Evolutionary conservation across 1,140 invertebrate genomes (phyloP).

Genomic region (Cyclargus thomasi): DNA sequence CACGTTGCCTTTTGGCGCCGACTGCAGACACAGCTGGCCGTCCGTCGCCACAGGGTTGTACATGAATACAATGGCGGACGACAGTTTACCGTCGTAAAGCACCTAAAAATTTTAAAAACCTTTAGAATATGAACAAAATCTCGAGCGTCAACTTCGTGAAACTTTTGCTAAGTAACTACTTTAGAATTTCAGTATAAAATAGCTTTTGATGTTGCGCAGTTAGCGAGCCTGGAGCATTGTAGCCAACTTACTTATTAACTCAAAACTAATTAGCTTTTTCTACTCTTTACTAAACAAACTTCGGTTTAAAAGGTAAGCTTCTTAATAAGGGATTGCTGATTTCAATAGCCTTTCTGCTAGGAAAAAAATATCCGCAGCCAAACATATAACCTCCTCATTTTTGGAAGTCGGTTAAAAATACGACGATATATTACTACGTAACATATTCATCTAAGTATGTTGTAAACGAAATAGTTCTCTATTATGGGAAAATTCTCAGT

Average conservation of each 20-base stretch:
- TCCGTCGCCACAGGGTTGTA: conserved; percentile 99
- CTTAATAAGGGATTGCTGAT: not conserved
- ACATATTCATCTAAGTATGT: not conserved
- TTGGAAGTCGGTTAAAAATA: no score
- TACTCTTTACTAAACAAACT: not conserved
- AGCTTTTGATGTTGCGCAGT: conserved; percentile 6
- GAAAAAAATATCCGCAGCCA: no score
- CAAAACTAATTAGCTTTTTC: conserved; percentile 1
- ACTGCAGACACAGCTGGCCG: conserved; percentile 97
- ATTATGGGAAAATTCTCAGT: not conserved
- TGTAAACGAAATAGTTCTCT: not conserved
- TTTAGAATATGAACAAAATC: not conserved
- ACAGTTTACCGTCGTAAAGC: conserved; percentile 98
- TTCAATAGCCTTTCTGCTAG: not conserved
- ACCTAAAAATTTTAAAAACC: conserved; percentile 79
- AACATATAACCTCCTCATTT: no score
- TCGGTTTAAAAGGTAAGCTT: not conserved
- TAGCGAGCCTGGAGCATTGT: conserved; percentile 2
- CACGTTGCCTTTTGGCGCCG: conserved; percentile 96
- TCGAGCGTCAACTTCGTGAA: not conserved
- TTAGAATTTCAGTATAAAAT: not conserved
- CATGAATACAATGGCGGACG: conserved; percentile 98
- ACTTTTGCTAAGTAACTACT: not conserved
- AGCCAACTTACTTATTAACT: conserved; percentile 23
- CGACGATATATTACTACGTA: not conserved